Conservation (phyloP, 2,797 vertebrate genomes). For the Sebastes aleutianus region DNA sequence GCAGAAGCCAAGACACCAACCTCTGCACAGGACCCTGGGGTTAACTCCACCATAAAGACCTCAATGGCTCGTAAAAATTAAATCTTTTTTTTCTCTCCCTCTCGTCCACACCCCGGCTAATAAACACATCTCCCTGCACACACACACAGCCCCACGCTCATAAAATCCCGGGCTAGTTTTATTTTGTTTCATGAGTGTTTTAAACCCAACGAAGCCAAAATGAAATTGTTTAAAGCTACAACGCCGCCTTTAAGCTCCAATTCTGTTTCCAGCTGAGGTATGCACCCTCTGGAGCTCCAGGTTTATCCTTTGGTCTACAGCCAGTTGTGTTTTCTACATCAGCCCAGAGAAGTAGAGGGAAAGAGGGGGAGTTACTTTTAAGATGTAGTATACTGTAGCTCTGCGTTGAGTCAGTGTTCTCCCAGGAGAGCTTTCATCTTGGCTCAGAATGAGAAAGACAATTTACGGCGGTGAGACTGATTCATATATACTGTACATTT, state of each 20-base stretch:
- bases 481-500: neutral
- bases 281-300: slow-evolving; percentile 27
- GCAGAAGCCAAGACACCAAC: slow-evolving; percentile 51
- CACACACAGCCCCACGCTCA: slow-evolving; percentile 17
- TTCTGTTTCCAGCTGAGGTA: slow-evolving; percentile 42
- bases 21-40: slow-evolving; percentile 57
- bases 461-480: slow-evolving; percentile 3
- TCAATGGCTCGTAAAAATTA: slow-evolving; percentile 68
- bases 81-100: slow-evolving; percentile 28
- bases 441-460: slow-evolving; percentile 20
- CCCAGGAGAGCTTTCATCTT: slow-evolving; percentile 13
- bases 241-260: slow-evolving; percentile 27
- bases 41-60: slow-evolving; percentile 71
- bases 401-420: slow-evolving; percentile 26
- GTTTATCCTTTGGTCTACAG: slow-evolving; percentile 38
- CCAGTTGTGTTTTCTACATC: slow-evolving; percentile 32
- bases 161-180: slow-evolving; percentile 62
- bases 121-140: slow-evolving; percentile 64
- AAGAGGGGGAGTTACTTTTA: slow-evolving; percentile 22
- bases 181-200: slow-evolving; percentile 59
- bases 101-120: slow-evolving; percentile 64
- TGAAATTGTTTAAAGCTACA: slow-evolving; percentile 53
- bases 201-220: slow-evolving; percentile 58
- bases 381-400: slow-evolving; percentile 2
- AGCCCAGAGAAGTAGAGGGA: slow-evolving; percentile 11